Percentiles rank a stretch among this genome's conserved stretches.
phyloP scores from a whole-genome alignment of 1,140 invertebrate genomes.

The Sitodiplosis mosellana region DNA sequence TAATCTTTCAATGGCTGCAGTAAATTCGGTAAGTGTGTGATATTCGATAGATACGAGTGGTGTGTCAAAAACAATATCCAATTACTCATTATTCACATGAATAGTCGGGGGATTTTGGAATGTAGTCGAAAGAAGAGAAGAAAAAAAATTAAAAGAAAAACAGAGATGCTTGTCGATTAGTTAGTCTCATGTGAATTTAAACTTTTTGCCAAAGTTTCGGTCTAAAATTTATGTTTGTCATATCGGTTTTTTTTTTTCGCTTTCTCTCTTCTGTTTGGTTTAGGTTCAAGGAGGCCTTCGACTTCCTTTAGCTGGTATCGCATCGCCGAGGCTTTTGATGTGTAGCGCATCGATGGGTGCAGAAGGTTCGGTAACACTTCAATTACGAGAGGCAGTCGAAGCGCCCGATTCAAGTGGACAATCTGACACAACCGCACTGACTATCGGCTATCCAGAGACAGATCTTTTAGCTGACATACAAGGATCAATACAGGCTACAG shows the following conservation, averaged over 20 bases:
- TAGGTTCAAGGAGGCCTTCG: constrained; percentile 25
- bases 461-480: constrained; percentile 29
- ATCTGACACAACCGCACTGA: constrained; percentile 27
- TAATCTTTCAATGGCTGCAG: no score
- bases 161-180: background rate
- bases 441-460: constrained; percentile 34
- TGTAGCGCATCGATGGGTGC: constrained; percentile 36
- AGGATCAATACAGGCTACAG: constrained; percentile 24
- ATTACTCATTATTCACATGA: background rate
- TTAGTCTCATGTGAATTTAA: no score
- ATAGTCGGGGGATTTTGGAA: background rate
- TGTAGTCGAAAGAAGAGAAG: no score
- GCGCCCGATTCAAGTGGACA: constrained; percentile 22
- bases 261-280: background rate
- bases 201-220: no score
- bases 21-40: no score
- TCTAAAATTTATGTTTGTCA: background rate
- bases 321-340: constrained; percentile 34
- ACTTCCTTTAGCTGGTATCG: constrained; percentile 32
- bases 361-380: constrained; percentile 31
- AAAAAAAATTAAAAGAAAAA: background rate
- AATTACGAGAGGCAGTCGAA: constrained; percentile 30
- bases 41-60: no score
- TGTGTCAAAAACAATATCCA: no score
- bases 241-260: background rate